A percentile compares a stretch with the other conserved stretches of the same genome.
These are phyloP conservation scores for Limenitis camilla DNA, from an alignment of 2,888 invertebrate genomes.

Conservation along the genomic window DNA sequence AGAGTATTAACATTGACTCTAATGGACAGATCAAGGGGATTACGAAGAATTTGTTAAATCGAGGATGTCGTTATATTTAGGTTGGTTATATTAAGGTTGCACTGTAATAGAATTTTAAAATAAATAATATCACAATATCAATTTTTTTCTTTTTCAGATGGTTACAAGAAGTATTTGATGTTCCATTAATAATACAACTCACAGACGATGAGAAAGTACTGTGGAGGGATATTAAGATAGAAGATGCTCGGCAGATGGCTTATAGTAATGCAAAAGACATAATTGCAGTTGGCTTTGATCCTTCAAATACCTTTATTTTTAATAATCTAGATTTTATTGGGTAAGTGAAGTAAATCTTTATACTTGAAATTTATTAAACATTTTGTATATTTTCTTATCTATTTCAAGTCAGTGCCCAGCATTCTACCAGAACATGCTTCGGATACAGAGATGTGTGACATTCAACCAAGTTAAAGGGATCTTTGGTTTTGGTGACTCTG, in stretches of 20 bases:
- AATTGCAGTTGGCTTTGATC: constrained; percentile 95
- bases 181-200: constrained; percentile 95
- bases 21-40: too few species aligned
- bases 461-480: constrained; percentile 98
- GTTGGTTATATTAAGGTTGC: too few species aligned
- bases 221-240: constrained; percentile 95
- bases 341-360: constrained; percentile 61
- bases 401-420: constrained; percentile 83
- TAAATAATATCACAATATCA: too few species aligned
- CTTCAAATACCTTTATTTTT: constrained; percentile 97
- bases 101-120: background rate
- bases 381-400: constrained; percentile 1
- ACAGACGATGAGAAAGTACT: constrained; percentile 99
- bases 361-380: constrained; percentile 12
- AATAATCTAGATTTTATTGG: constrained; percentile 95
- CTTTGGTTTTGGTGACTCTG: constrained; percentile 97
- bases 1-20: too few species aligned
- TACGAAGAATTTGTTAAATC: too few species aligned
- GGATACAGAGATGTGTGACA: constrained; percentile 95
- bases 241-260: constrained; percentile 89
- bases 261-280: constrained; percentile 97
- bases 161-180: constrained; percentile 97
- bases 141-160: constrained; percentile 74
- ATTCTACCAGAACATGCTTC: constrained; percentile 94
- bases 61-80: too few species aligned